Evolutionary conservation across 2,888 invertebrate genomes (phyloP).

Genomic region (Gibbula magus): DNA sequence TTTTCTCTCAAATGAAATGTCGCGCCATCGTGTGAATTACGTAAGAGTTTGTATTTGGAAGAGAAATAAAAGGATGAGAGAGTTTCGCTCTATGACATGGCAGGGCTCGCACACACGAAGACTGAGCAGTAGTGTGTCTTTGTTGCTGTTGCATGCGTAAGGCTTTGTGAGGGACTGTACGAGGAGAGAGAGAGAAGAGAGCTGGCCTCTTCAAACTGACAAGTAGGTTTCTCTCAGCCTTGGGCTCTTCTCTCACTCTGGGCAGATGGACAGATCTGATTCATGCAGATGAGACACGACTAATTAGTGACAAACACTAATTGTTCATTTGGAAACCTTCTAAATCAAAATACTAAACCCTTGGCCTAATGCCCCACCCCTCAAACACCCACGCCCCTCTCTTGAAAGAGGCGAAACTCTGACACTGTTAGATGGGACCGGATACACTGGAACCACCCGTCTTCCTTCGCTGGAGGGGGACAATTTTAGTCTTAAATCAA

Average conservation of each 20-base stretch:
- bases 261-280: background rate
- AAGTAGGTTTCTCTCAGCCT: background rate
- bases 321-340: too few species aligned
- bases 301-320: too few species aligned
- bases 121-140: background rate
- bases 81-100: background rate
- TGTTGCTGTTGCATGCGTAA: background rate
- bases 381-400: background rate
- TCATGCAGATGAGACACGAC: background rate
- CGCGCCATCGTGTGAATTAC: background rate
- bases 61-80: background rate
- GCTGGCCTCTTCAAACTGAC: background rate
- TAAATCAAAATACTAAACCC: background rate
- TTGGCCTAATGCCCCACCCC: background rate
- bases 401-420: background rate
- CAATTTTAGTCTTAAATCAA: too few species aligned
- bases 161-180: background rate
- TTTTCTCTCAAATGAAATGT: background rate
- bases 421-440: too few species aligned
- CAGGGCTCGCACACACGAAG: too few species aligned
- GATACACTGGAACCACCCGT: background rate
- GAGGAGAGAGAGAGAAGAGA: background rate
- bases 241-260: background rate
- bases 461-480: background rate
- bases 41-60: conserved; percentile 13